phyloP scores from a whole-genome alignment of 2,888 invertebrate genomes.

The Helicoverpa assulta region DNA sequence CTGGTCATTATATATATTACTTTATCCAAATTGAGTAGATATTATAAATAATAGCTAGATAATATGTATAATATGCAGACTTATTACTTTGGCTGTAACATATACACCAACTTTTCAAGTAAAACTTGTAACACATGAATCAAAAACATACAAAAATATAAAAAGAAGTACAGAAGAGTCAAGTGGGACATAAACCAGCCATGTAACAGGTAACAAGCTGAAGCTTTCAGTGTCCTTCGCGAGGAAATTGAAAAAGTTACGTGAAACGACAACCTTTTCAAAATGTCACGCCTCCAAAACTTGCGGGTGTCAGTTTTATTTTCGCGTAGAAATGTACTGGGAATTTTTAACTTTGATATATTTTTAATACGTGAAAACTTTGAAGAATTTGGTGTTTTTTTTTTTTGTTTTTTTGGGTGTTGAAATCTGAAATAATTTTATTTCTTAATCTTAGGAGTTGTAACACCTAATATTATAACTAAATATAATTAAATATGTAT shows the following conservation, averaged over 20 bases:
- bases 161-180: neutral
- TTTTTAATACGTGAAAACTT: neutral
- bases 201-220: neutral
- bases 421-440: too few relatives aligned
- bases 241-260: conserved; percentile 9
- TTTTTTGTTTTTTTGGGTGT: neutral
- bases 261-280: neutral
- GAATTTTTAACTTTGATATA: neutral
- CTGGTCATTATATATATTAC: too few relatives aligned
- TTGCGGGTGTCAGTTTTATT: neutral
- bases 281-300: neutral
- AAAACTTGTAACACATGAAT: neutral
- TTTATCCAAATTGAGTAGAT: too few relatives aligned
- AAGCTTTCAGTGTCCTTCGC: conserved; percentile 3
- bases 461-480: too few relatives aligned
- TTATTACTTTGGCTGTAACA: too few relatives aligned
- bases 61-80: too few relatives aligned
- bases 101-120: too few relatives aligned
- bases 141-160: neutral
- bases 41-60: too few relatives aligned
- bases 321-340: neutral
- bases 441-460: too few relatives aligned
- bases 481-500: too few relatives aligned
- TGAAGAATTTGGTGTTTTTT: too few relatives aligned
- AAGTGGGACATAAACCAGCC: neutral